These are phyloP conservation scores for Papio anubis DNA, from an alignment of 2,113 vertebrate genomes.

Conservation along the genomic window DNA sequence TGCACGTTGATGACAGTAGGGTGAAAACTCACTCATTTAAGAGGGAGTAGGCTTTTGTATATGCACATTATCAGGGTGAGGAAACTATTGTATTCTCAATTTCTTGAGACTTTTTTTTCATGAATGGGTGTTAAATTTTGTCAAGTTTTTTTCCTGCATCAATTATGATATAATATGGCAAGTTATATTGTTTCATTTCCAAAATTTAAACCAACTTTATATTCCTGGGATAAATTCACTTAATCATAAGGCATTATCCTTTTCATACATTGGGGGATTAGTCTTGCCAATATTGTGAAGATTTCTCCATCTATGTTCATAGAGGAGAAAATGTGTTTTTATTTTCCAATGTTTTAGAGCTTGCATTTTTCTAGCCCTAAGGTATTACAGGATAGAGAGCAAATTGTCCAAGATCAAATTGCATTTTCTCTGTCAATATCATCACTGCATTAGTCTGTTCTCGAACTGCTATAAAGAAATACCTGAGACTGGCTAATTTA, in stretches of 20 bases:
- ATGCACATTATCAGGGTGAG: background rate
- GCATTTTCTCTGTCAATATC: background rate
- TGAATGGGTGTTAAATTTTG: background rate
- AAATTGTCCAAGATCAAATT: background rate
- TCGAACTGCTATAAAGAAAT: too few relatives aligned
- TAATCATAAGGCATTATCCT: background rate
- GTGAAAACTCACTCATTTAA: too few relatives aligned
- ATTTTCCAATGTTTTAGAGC: background rate
- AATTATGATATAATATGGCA: background rate
- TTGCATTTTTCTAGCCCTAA: background rate
- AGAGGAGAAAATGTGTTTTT: background rate
- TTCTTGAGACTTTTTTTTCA: background rate
- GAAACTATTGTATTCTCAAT: conserved; percentile 18
- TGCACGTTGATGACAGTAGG: too few relatives aligned
- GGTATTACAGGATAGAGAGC: background rate
- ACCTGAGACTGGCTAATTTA: too few relatives aligned
- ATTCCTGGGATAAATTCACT: background rate
- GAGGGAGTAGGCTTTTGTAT: background rate
- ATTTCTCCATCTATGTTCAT: background rate
- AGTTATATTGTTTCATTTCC: background rate
- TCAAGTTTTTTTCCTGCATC: background rate
- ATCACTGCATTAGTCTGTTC: background rate
- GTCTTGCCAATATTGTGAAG: background rate
- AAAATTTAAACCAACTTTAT: background rate
- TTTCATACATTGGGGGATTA: background rate